A percentile compares a stretch with the other conserved stretches of the same genome.
Evolutionary conservation across 2,888 invertebrate genomes (phyloP).

Genomic region (Slavum lentiscoides): DNA sequence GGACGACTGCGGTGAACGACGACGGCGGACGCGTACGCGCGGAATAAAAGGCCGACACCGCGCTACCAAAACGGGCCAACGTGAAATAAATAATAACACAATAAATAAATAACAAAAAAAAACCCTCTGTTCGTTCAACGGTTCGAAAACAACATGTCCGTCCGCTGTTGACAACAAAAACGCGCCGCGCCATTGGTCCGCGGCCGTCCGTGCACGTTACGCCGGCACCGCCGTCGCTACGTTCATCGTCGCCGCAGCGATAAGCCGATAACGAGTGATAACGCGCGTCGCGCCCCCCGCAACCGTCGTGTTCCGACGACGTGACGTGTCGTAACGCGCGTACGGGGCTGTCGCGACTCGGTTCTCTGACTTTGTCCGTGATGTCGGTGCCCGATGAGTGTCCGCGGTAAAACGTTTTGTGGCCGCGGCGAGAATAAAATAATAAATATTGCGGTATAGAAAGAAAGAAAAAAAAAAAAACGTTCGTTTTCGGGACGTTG

Average conservation of each 20-base stretch:
- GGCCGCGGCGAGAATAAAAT: no score
- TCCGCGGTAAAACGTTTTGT: no score
- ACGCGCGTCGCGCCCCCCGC: neutral
- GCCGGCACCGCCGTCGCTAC: slow-evolving; percentile 22
- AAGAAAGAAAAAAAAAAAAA: no score
- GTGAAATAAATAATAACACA: slow-evolving; percentile 29
- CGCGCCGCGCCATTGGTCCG: slow-evolving; percentile 32
- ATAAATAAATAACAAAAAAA: slow-evolving; percentile 48
- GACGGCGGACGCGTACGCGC: neutral
- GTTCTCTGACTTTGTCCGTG: no score
- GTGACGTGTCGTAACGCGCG: neutral
- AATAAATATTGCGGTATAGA: no score
- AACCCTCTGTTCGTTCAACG: slow-evolving; percentile 39
- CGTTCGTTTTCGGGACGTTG: no score
- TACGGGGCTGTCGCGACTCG: no score
- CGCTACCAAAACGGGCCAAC: slow-evolving; percentile 11
- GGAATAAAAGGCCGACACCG: neutral
- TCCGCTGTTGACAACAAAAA: slow-evolving; percentile 53
- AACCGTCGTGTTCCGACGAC: neutral
- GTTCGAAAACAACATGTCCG: slow-evolving; percentile 54
- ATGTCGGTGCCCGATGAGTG: no score
- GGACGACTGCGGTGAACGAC: neutral
- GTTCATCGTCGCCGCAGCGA: neutral
- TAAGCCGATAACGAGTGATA: slow-evolving; percentile 7
- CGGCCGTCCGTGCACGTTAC: slow-evolving; percentile 9